Base-by-base conservation (phyloP, 2,113 vertebrate species). In the Mastomys coucha region DNA sequence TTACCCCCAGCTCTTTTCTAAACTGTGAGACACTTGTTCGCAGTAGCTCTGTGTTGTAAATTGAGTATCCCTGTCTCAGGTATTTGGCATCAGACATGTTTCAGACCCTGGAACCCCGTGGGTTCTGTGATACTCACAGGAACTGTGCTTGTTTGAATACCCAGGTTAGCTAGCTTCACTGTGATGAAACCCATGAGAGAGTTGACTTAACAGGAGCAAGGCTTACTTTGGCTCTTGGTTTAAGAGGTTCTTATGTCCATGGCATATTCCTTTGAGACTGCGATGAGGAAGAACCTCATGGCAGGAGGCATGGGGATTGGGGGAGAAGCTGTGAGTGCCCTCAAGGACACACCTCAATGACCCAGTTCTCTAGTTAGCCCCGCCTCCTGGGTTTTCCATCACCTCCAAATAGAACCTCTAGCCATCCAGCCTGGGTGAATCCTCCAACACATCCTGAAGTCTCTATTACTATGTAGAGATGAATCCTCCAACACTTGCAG, bases 1-100 rank as follows among this genome's bases (percentile, higher is more conserved):
- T 7, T 28, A 67, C 39, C 2, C 12, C 51, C 8, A 8, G 2
- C 5, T 2, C 36, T 4, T 5, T 17, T 31, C 39, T n/a, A 36
- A 28, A 20, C 80, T 69, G 0, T 1, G 60, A 80, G 63, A 69
- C 16, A 3, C 63, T 77, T 14, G 45, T 19, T 1, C 24, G 33
- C 67, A 36, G 65, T 49, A n/a, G 88, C 22, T 80, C 0, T 78
- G 24, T 39, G 49, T 31, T 70, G 4, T 20, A 22, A 36, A 26
- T n/a, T 51, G 42, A 39, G 2, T 58, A 33, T 42, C 26, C 3
- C 69, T 56, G 0, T 51, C 19, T 53, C 22, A 53, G 45, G 31
- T 63, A 17, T 42, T 49, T 63, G 78, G n/a, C 19, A 42, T 33
- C 51, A 84, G 90, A 58, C 42, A 5, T 42, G 19, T 60, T 73